Base-by-base conservation (phyloP, 2,888 invertebrate species). In the Scaptodrosophila latifasciaeformis region DNA sequence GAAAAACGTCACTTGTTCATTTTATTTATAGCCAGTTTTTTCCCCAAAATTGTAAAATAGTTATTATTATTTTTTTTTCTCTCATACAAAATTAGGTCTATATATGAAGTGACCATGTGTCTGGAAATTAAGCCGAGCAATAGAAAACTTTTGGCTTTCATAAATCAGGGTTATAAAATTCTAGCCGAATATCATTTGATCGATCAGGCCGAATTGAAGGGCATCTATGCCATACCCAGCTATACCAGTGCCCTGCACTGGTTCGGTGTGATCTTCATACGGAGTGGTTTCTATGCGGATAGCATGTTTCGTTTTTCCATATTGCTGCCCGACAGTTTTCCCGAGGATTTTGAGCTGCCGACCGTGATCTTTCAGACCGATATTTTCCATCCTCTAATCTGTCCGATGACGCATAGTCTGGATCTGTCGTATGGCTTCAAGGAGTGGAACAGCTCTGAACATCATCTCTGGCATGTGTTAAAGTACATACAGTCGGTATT, bases 291-390 rank as follows among this genome's bases (percentile, higher is more conserved):
- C 62, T 98, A 96, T 87, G 92, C 93, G 87, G 95, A 94, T 65
- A 97, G 94, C 56, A 90, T 97, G 49, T 96, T 97, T 85, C 91
- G 96, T 75, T 98, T 98, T 86, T 92, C 91, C 59, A 88, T 99
- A 65, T 89, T 90, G 68, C 89, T 98, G 82, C 95, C 97, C 52
- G 93, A 94, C 61, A 92, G 91, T 71, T 98, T 96, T 87, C 98
- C 97, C 2, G 74, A 81, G 2, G 80, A 75, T 0, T 49, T 51
- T 44, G 54, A 54, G 1, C 43, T 78, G 35, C 84, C 84, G 30
- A 91, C 90, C 81, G 89, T 97, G 42, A 89, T 91, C 64, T 96
- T 97, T 87, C 91, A 94, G 86, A 91, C 92, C 53, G 90, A 92
- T 76, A 87, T 96, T 55, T 95, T 93, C 84, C 97, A 97, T 88